Evolutionary conservation across 2,113 vertebrate species (phyloP).

Genomic region (Phylloscopus trochilus): DNA sequence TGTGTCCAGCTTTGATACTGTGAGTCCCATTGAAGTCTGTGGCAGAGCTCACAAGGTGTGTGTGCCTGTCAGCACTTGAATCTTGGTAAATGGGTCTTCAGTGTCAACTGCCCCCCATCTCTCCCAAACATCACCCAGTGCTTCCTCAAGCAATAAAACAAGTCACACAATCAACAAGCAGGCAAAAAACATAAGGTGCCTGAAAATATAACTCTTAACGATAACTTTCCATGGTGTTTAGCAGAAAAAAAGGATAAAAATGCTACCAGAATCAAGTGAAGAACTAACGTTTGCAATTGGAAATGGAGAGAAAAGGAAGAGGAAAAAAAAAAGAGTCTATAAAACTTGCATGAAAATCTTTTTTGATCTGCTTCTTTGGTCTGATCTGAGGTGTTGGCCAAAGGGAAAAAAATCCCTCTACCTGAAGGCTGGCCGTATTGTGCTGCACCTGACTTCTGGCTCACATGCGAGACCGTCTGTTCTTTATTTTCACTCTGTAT

Average conservation of each 20-base stretch:
- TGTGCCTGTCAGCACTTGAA: neutral
- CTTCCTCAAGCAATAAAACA: neutral
- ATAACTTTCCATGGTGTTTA: neutral
- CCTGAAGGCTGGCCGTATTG: constrained; percentile 65
- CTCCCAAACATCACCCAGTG: neutral
- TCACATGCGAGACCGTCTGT: constrained; percentile 67
- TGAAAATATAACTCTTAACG: neutral
- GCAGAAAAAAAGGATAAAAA: neutral
- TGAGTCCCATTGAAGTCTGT: neutral
- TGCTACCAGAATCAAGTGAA: neutral
- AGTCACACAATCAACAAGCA: neutral
- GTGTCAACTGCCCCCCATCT: neutral
- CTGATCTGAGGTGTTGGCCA: neutral
- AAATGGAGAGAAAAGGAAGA: neutral
- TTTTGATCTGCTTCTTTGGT: constrained; percentile 31
- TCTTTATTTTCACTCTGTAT: constrained; percentile 78
- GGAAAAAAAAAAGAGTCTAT: neutral
- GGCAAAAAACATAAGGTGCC: neutral
- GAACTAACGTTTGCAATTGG: neutral
- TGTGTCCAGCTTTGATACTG: neutral
- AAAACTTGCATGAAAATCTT: neutral
- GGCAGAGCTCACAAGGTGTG: neutral
- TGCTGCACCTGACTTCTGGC: constrained; percentile 71
- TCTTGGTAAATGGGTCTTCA: neutral
- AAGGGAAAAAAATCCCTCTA: constrained; percentile 42